phyloP scores from a whole-genome alignment of 2,888 invertebrate species.

The Pedicia rivosa region DNA sequence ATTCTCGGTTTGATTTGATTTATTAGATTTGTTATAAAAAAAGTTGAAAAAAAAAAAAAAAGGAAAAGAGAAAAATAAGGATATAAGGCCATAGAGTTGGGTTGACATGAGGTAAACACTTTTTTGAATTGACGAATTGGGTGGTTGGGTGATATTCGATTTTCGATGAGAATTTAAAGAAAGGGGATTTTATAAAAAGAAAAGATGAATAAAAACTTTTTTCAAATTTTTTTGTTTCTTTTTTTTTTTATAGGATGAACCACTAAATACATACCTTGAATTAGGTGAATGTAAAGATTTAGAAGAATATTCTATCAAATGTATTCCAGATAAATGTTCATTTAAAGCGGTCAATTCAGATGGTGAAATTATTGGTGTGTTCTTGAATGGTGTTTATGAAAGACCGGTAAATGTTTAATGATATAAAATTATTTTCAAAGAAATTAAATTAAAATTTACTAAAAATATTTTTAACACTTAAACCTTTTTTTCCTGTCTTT shows the following conservation, averaged over 20 bases:
- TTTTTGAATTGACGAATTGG: no score
- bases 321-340: constrained; percentile 36
- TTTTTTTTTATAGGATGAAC: constrained; percentile 24
- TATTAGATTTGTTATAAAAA: no score
- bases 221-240: no score
- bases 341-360: constrained; percentile 35
- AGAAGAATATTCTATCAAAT: constrained; percentile 35
- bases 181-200: no score
- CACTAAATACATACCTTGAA: constrained; percentile 26
- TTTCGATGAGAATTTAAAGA: no score
- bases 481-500: neutral
- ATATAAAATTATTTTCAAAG: neutral
- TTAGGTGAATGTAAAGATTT: constrained; percentile 32
- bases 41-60: no score
- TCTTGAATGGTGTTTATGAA: constrained; percentile 33
- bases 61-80: no score
- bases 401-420: constrained; percentile 19
- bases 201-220: no score
- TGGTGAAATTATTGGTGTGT: constrained; percentile 37
- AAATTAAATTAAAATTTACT: neutral
- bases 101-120: no score
- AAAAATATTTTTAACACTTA: neutral
- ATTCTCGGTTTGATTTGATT: no score
- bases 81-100: no score
- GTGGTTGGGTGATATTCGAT: no score